These are phyloP conservation scores for Nannobrachium achirus DNA, from an alignment of 2,113 vertebrate genomes.

Conservation along the genomic window DNA sequence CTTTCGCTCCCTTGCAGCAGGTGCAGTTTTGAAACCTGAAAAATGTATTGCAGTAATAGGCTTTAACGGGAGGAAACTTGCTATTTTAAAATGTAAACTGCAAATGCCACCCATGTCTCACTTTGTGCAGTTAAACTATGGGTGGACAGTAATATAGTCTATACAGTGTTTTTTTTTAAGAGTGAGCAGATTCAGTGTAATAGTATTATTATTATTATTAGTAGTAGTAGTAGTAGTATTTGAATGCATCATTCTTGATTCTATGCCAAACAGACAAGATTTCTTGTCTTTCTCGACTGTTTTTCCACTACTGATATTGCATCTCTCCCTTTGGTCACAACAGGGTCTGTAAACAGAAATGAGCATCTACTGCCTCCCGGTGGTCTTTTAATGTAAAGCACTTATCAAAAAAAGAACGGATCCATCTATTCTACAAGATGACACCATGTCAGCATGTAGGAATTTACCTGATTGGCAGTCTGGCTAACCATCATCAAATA, in stretches of 20 bases:
- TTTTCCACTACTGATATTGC: slow-evolving; percentile 13
- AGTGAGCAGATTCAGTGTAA: neutral
- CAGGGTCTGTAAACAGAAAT: slow-evolving; percentile 5
- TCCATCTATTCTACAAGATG: too few species aligned
- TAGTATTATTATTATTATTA: too few species aligned
- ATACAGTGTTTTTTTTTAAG: neutral
- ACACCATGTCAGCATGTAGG: too few species aligned
- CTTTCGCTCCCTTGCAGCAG: neutral
- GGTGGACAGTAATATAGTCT: neutral
- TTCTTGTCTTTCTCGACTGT: neutral
- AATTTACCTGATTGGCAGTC: too few species aligned
- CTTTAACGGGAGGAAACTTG: neutral
- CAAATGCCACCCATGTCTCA: neutral
- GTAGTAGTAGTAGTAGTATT: neutral
- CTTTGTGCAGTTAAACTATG: slow-evolving; percentile 2
- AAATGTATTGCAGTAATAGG: neutral
- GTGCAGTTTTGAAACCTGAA: neutral
- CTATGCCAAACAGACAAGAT: slow-evolving; percentile 7
- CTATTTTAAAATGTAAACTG: neutral
- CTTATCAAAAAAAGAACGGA: too few species aligned
- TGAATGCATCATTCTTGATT: neutral
- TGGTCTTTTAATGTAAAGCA: neutral
- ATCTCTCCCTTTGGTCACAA: slow-evolving; percentile 26
- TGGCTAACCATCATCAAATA: too few species aligned
- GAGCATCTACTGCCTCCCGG: slow-evolving; percentile 33